phyloP scores from a whole-genome alignment of 2,888 invertebrate genomes.

The Enchytraeus crypticus region DNA sequence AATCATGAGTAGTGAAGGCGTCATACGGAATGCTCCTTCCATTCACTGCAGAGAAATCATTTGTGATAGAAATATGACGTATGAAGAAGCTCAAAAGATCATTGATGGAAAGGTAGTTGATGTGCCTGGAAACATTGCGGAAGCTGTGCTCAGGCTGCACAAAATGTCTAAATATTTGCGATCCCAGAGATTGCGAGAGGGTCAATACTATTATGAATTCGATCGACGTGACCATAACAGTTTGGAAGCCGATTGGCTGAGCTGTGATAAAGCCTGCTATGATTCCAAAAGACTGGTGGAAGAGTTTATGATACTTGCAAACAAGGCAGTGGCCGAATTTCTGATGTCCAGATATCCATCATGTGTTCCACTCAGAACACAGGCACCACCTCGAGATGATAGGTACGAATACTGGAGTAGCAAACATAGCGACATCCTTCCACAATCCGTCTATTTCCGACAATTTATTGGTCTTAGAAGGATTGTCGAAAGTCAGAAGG shows the following conservation, averaged over 20 bases:
- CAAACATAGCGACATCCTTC: background rate
- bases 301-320: slow-evolving; percentile 35
- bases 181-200: background rate
- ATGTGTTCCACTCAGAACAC: slow-evolving; percentile 27
- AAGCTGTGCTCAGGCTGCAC: slow-evolving; percentile 1
- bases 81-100: slow-evolving; percentile 6
- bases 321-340: slow-evolving; percentile 32
- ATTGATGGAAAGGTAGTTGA: background rate
- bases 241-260: background rate
- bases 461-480: background rate
- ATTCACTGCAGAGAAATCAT: background rate
- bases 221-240: background rate
- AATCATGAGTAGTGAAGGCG: background rate
- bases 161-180: slow-evolving; percentile 2
- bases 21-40: background rate
- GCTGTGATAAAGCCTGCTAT: background rate
- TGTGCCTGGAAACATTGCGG: background rate
- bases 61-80: slow-evolving; percentile 4
- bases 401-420: background rate
- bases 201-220: background rate
- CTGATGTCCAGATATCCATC: slow-evolving; percentile 29
- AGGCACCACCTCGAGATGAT: background rate
- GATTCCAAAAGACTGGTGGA: slow-evolving; percentile 27
- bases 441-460: background rate
- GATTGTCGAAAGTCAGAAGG: no score